Base-by-base conservation (phyloP, 1,140 invertebrate genomes). In the Polypedilum pembai region DNA sequence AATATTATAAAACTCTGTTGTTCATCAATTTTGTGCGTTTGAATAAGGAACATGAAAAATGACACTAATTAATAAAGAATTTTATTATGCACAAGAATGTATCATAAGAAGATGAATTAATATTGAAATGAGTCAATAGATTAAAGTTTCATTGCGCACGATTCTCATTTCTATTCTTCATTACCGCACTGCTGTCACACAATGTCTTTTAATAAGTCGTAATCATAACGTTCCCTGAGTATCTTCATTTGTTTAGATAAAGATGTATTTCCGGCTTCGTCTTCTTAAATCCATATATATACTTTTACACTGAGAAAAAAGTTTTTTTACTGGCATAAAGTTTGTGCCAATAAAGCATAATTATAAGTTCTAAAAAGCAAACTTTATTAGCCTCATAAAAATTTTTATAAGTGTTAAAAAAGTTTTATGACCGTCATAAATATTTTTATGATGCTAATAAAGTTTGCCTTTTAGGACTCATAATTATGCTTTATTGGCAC, bases 191-290 rank as follows among this genome's bases (percentile, higher is more conserved):
- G 24, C n/a, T 56, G 12, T 56, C 45, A 56, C 45, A n/a, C 45
- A 56, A 8, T 3, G 8, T 56, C n/a, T 56, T 56, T 56, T 56
- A n/a, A n/a, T n/a, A 56, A n/a, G 12, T n/a, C n/a, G 3, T 56
- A 56, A 56, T 12, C 45, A 33, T 33, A 56, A 56, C 45, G 8
- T 69, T 10, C 17, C 17, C 15, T 20, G 8, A 69, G 17, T 18
- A 21, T 69, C 20, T 18, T 69, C 17, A 69, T 69, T 69, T 69
- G 65, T 69, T 69, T 18, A 18, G 17, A 69, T 69, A 69, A 69
- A 69, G 65, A 69, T 69, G 20, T 69, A 69, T 69, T 69, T 69
- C 65, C 65, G 65, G 65, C 17, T 69, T 56, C 41, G n/a, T n/a
- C n/a, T n/a, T n/a, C n/a, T n/a, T n/a, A n/a, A n/a, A n/a, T n/a